phyloP scores from a whole-genome alignment of 2,113 vertebrate species.

The Sinocyclocheilus rhinocerous region DNA sequence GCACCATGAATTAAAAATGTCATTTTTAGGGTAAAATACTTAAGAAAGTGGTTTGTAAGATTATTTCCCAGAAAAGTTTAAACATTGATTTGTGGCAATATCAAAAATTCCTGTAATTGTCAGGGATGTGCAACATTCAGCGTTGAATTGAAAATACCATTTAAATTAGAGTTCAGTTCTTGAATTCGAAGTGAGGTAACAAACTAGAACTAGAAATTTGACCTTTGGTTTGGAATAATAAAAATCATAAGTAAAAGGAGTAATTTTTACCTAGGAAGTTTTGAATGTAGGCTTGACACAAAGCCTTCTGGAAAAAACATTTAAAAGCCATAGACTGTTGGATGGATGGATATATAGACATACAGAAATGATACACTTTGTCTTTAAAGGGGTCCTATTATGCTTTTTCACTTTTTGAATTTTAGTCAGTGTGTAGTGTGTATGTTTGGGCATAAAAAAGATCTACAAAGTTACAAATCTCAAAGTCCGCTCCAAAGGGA shows the following conservation, averaged over 20 bases:
- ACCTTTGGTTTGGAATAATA: background rate
- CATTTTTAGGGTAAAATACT: too few species aligned
- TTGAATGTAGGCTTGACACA: too few species aligned
- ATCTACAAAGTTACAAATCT: too few species aligned
- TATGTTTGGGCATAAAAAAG: too few species aligned
- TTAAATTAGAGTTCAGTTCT: background rate
- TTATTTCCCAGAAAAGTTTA: background rate
- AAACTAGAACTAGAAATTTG: background rate
- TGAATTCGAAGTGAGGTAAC: background rate
- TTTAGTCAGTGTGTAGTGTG: too few species aligned
- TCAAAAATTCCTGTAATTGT: background rate
- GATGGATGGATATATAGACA: background rate
- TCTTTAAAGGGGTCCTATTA: background rate
- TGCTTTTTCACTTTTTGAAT: too few species aligned
- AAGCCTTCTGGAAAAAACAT: too few species aligned
- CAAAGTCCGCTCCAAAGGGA: too few species aligned
- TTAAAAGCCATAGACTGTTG: too few species aligned
- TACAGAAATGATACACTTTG: background rate
- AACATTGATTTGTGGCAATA: background rate
- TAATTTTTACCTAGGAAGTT: too few species aligned
- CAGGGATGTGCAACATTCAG: background rate
- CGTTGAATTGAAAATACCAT: background rate
- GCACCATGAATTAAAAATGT: too few species aligned
- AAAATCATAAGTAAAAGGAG: background rate
- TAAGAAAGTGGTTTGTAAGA: background rate